Evolutionary conservation across 2,797 vertebrate species (phyloP).

Genomic region (Enteromius argenteus): DNA sequence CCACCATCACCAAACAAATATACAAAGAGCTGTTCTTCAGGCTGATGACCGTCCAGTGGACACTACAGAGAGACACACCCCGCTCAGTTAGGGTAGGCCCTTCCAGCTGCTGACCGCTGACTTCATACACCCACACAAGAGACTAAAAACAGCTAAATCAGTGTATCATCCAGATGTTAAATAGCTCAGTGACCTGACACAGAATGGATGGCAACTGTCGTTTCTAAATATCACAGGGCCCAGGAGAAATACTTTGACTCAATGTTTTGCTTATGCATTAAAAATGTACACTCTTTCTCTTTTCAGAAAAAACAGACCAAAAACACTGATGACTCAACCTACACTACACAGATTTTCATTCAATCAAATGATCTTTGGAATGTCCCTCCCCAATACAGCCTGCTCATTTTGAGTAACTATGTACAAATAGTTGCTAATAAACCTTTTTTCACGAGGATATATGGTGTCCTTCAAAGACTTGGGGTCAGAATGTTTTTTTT

Average conservation of each 20-base stretch:
- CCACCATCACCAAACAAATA: conserved; percentile 35
- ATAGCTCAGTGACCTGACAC: conserved; percentile 28
- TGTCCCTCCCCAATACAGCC: too few relatives aligned
- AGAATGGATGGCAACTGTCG: background rate
- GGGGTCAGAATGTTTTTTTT: too few relatives aligned
- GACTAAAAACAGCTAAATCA: conserved; percentile 47
- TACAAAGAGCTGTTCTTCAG: conserved; percentile 21
- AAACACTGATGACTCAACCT: background rate
- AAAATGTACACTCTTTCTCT: background rate
- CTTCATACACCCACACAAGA: conserved; percentile 41
- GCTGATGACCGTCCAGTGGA: conserved; percentile 26
- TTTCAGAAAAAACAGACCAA: conserved; percentile 4
- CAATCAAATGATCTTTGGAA: background rate
- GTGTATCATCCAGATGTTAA: conserved; percentile 50
- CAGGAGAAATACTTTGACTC: background rate
- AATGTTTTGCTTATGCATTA: background rate
- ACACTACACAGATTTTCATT: background rate
- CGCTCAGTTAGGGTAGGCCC: conserved; percentile 22
- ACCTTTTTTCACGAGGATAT: background rate
- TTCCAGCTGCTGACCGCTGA: conserved; percentile 55
- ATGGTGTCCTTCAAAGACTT: background rate
- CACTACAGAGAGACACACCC: conserved; percentile 46
- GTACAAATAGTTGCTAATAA: background rate
- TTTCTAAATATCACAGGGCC: background rate
- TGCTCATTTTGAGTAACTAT: background rate